Conservation (phyloP, 2,113 vertebrate genomes). For the Solenodon paradoxus region DNA sequence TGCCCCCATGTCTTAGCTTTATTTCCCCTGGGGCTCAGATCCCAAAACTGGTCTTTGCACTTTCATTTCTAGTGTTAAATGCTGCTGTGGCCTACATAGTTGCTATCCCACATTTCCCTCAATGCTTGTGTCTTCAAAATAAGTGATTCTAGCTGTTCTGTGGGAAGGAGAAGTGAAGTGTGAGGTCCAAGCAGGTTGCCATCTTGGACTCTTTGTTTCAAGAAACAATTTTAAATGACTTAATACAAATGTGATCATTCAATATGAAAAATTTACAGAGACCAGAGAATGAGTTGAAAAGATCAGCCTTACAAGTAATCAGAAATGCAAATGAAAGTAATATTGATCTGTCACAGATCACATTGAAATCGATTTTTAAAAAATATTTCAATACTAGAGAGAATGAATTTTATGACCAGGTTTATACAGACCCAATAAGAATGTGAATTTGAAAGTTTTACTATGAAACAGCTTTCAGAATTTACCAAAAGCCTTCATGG, state of each 20-base stretch:
- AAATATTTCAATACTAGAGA: neutral
- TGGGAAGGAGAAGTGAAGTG: no score
- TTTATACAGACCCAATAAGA: neutral
- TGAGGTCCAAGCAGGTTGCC: no score
- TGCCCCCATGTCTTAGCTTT: no score
- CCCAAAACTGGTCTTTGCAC: no score
- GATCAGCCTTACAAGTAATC: neutral
- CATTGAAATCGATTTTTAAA: neutral
- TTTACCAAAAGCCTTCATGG: neutral
- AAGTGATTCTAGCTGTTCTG: no score
- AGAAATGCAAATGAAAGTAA: conserved; percentile 3
- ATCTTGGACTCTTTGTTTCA: no score
- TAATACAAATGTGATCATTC: neutral
- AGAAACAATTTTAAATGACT: neutral
- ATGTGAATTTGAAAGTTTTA: neutral
- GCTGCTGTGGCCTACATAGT: no score
- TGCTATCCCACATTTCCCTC: no score
- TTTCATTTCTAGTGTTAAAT: no score
- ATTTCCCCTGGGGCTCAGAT: no score
- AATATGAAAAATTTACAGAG: neutral
- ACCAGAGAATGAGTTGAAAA: neutral
- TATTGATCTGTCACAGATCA: conserved; percentile 30
- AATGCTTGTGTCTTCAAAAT: no score
- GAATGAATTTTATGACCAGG: neutral
- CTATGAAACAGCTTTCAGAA: neutral